Evolutionary conservation across 1,140 invertebrate genomes (phyloP), one percentile per base, ranked within the genome.

Genomic region (Lerema accius): DNA sequence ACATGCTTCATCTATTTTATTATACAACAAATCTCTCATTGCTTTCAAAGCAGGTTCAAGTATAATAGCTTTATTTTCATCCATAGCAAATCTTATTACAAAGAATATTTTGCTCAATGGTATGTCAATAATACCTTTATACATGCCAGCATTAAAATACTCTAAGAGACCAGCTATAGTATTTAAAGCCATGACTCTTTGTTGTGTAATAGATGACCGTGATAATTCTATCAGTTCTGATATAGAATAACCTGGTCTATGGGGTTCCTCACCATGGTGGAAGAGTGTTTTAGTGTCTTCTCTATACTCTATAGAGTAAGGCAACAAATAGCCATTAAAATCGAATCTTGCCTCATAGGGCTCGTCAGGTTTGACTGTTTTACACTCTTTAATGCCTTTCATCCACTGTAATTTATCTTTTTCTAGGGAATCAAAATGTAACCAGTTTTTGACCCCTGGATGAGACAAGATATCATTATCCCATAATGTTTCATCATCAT

Each of bases 221-320:
- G 69, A 90, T 1, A 98, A 84, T 67, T 96, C 94, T 75, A 98
- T 94, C 0, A 99, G 85, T 91, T 99, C 97, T 71, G 95, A 95
- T 1, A 99, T 77, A 0, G 96, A 95, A 80, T 98, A 99, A 0
- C 97, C 97, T 11, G 97, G 95, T 75, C 97, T 93, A 71, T 97
- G 95, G 15, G 96, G 95, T 87, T 99, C 97, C 72, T 97, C 95
- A 0, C 97, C 97, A 86, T 99, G 97, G 89, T 98, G 96, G 91
- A 97, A 97, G 4, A 99, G 91, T 93, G 90, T 67, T 89, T 92
- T 78, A 90, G 87, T 79, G 87, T 92, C 82, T 66, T 91, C 92
- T 5, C 86, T 92, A 65, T 95, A 93, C 39, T 94, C 92, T 11
- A 92, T 88, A 1, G 88, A 78, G 63, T 94, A 96, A 1, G 95